Evolutionary conservation across 2,113 vertebrate species (phyloP), one percentile per base, ranked within the genome.

Genomic region (Balaeniceps rex): DNA sequence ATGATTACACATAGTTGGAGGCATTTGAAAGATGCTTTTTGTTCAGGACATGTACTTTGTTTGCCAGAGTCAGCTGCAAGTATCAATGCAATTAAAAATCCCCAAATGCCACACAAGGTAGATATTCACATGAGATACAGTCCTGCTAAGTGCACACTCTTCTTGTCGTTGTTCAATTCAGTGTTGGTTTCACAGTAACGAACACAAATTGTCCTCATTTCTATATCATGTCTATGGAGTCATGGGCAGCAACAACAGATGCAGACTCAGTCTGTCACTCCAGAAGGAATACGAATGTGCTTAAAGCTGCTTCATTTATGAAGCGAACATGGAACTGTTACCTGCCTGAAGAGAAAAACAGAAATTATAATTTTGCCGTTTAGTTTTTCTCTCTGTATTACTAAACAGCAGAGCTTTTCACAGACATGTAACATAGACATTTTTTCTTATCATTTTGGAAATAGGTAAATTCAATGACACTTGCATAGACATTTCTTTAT

Each of bases 251-350:
- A 98, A 98, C 97, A 97, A 98, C 97, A 98, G 97, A 97, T 97
- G 98, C 97, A 98, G 98, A 98, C 96, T 98, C 93, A 95, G 98
- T 98, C 98, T 98, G 98, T 98, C 98, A 97, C 98, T 98, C 97
- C 98, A 98, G 98, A 98, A 98, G 98, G 98, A 98, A 98, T 98
- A 98, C 34, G 79, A 98, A 98, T 98, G 97, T 97, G 97, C 97
- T 98, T 98, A 98, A 98, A 97, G 97, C 97, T 97, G 97, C 98
- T 98, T 98, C 98, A 98, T 98, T 98, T 98, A 98, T 98, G 98
- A 98, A 98, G 98, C 98, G 85, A 98, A 98, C 98, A 98, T 98
- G 96, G 97, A 96, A 98, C 98, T 98, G 98, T 98, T 98, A 98
- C 98, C 98, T 98, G 94, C 98, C 98, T 98, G 93, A 95, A 83